Conservation (phyloP, 2,113 vertebrate species). For the Cercocebus atys region DNA sequence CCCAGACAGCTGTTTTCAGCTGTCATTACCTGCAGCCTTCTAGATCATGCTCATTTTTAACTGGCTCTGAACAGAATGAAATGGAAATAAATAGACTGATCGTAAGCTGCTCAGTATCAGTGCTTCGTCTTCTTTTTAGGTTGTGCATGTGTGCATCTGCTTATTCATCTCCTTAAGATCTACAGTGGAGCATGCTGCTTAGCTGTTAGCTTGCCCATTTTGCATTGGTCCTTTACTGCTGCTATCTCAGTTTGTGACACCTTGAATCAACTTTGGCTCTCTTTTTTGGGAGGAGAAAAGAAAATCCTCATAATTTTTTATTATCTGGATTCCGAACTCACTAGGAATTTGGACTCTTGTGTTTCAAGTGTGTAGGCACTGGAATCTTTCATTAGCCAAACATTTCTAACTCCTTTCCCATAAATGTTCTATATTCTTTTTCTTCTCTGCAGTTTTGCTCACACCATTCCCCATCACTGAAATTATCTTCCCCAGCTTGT, state of each 20-base stretch:
- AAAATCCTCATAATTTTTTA: slow-evolving; percentile 7
- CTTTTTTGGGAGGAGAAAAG: background rate
- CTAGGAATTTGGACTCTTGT: slow-evolving; percentile 28
- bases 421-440: background rate
- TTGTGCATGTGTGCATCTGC: background rate
- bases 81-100: background rate
- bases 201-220: background rate
- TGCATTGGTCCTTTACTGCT: background rate
- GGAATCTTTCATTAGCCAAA: background rate
- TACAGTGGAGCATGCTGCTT: background rate
- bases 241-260: background rate
- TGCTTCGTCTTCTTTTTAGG: background rate
- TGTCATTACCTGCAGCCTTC: background rate
- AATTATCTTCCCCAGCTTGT: background rate
- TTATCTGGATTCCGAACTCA: slow-evolving; percentile 18
- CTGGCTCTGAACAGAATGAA: background rate
- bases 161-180: slow-evolving; percentile 17
- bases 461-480: background rate
- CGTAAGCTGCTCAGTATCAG: background rate
- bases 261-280: background rate
- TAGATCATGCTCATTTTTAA: background rate
- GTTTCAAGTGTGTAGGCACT: background rate
- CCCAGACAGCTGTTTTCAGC: background rate
- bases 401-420: background rate
- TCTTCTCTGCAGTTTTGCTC: background rate